Evolutionary conservation across 30 jellyfish, hydroid and myxozoan species (phyloP), one percentile per base, ranked within the genome.

Genomic region (Catostylus mosaicus): DNA sequence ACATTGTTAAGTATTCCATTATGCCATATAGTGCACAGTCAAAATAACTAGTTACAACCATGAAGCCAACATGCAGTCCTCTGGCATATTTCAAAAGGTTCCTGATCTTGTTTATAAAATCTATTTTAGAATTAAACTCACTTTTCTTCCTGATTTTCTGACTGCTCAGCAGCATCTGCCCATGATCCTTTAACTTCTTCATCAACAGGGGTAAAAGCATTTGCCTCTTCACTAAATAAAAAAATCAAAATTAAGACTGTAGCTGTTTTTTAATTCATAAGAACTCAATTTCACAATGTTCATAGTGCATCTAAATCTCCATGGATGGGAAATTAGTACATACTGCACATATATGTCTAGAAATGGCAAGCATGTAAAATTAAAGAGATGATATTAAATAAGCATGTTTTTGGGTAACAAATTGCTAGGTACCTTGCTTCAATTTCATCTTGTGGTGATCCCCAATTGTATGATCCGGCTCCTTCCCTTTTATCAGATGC

Each of bases 401-500:
- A 5, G 54, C 54, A 40, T 40, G 54, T 5, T 14, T 40, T 40
- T 40, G 54, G 11, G 14, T 7, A 40, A 40, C 4, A 16, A 16
- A 16, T 3, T 48, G 23, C 23, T 48, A 48, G 3, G 4, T 48
- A 91, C 98, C 98, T 91, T 77, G 91, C 98, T 60, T 95, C 96
- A 62, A 52, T 45, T 81, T 89, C 93, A 45, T 87, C 95, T 75
- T 86, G 92, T 35, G 91, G 73, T 34, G 95, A 62, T 34, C 98
- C 95, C 98, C 98, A 93, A 84, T 80, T 93, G 96, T 37, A 93
- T 5, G 97, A 61, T 37, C 98, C 98, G 1, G 96, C 84, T 30
- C 98, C 98, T 34, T 93, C 98, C 24, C 98, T 80, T 56, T 93
- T 93, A n/a, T 93, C 98, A 43, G 85, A 38, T 64, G 98, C 90